Percentiles rank a stretch among this genome's conserved stretches.
These are phyloP conservation scores for Ictalurus punctatus DNA, from an alignment of 2,113 vertebrate genomes.

Conservation along the genomic window DNA sequence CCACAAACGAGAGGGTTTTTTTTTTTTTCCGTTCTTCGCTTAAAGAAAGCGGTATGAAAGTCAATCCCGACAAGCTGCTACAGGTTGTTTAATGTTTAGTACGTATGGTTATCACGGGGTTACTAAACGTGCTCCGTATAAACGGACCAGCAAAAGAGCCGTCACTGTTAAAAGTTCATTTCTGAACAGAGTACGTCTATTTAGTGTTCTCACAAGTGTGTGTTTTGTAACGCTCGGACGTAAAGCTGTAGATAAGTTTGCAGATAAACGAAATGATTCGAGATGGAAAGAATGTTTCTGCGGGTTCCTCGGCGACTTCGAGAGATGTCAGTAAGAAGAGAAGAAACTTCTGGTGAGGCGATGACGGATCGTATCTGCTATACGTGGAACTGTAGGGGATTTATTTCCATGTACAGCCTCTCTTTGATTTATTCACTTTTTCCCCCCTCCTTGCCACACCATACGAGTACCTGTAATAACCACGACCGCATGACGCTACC, in stretches of 20 bases:
- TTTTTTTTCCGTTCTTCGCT: neutral
- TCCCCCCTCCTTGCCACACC: neutral
- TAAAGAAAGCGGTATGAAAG: neutral
- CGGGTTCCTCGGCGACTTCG: neutral
- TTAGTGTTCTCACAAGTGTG: too few relatives aligned
- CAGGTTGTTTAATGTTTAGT: neutral
- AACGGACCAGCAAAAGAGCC: neutral
- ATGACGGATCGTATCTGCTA: neutral
- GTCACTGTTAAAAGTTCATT: neutral
- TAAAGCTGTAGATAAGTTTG: neutral
- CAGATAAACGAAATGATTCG: neutral
- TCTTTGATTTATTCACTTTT: neutral
- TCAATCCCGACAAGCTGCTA: neutral
- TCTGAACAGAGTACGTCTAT: neutral
- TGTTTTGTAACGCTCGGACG: neutral
- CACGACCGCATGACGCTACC: neutral
- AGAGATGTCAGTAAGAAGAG: neutral
- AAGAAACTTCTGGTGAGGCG: neutral
- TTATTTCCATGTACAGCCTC: neutral
- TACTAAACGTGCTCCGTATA: neutral
- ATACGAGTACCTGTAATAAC: neutral
- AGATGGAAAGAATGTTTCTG: neutral
- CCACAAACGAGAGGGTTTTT: neutral
- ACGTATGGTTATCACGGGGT: neutral
- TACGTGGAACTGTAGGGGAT: neutral